Conservation (phyloP, 2,888 invertebrate species). For the Mellilla xanthometata region DNA sequence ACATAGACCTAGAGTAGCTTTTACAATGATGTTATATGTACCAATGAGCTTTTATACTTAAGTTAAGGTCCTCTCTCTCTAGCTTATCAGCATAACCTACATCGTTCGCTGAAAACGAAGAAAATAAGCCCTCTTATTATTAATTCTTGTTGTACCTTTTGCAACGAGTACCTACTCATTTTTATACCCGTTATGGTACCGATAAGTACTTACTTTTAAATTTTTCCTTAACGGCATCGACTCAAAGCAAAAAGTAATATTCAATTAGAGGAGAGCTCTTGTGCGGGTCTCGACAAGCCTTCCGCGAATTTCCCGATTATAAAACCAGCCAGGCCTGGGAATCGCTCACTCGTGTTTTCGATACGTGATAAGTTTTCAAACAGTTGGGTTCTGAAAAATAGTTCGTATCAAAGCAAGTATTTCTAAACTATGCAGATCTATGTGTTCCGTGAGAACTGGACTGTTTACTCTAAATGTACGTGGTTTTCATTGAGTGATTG, state of each 20-base stretch:
- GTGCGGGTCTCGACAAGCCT: conserved; percentile 43
- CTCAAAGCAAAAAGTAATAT: conserved; percentile 20
- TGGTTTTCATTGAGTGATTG: conserved; percentile 15
- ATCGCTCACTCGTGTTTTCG: conserved; percentile 41
- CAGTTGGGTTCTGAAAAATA: conserved; percentile 40
- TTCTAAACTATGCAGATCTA: conserved; percentile 17
- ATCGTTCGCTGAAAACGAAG: no score
- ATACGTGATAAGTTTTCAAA: conserved; percentile 55
- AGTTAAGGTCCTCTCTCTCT: no score
- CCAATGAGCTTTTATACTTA: no score
- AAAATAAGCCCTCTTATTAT: neutral
- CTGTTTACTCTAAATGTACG: conserved; percentile 21
- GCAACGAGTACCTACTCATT: neutral
- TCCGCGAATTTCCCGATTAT: conserved; percentile 70
- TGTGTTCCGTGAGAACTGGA: conserved; percentile 22
- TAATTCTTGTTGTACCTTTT: neutral
- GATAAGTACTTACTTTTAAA: conserved; percentile 3
- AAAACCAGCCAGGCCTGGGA: conserved; percentile 59
- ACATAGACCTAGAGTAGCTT: no score
- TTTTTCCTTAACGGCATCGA: conserved; percentile 19
- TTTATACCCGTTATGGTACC: neutral
- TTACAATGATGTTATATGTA: no score
- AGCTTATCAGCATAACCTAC: no score
- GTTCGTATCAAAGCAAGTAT: conserved; percentile 11
- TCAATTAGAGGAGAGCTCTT: conserved; percentile 27